These are phyloP conservation scores for Cepaea nemoralis DNA, from an alignment of 1,140 invertebrate genomes.

Conservation along the genomic window DNA sequence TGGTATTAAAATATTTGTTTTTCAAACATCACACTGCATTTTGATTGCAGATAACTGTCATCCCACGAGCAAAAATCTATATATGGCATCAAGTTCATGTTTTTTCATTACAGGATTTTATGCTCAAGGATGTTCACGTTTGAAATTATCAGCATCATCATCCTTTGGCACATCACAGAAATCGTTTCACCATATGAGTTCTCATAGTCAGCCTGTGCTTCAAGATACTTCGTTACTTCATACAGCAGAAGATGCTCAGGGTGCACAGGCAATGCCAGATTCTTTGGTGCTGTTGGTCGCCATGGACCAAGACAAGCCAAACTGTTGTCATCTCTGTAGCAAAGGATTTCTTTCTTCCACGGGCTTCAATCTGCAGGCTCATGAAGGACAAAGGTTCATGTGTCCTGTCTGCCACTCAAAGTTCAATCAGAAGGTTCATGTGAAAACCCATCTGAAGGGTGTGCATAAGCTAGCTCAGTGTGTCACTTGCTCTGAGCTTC, in stretches of 20 bases:
- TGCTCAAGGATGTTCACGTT: background rate
- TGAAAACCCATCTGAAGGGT: conserved; percentile 16
- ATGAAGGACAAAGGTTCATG: conserved; percentile 13
- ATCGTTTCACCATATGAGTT: background rate
- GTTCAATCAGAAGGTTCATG: conserved; percentile 4
- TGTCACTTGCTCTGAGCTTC: background rate
- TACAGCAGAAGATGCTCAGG: background rate
- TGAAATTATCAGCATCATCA: background rate
- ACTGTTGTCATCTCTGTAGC: conserved; percentile 9
- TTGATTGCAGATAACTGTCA: no score
- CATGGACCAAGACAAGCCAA: background rate
- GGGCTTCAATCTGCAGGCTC: background rate
- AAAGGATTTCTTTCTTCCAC: conserved; percentile 8
- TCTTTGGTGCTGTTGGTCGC: background rate
- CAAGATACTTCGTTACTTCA: background rate
- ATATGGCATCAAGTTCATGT: background rate
- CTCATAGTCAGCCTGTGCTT: background rate
- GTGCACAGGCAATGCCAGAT: background rate
- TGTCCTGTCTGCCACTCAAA: conserved; percentile 12
- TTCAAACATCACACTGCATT: no score
- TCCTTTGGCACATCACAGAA: background rate
- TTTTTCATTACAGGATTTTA: conserved; percentile 9
- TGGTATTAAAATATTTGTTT: no score
- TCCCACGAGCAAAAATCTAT: no score
- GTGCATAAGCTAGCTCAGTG: conserved; percentile 15